Percentiles rank a stretch among this genome's conserved stretches.
Conservation (phyloP, 2,888 invertebrate genomes). For the Fabriciana adippe region DNA sequence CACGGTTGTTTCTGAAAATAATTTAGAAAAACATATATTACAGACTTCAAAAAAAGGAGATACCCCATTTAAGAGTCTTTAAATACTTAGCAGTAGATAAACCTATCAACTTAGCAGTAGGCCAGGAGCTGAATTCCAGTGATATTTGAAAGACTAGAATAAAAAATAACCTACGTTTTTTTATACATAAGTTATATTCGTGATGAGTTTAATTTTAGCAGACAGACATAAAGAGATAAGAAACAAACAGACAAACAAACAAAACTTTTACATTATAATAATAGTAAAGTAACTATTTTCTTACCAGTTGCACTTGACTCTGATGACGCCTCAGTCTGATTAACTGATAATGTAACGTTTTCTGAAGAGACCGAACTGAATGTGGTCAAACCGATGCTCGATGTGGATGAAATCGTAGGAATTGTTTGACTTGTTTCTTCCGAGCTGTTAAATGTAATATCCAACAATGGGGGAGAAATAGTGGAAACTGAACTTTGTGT, state of each 20-base stretch:
- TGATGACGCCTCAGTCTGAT: constrained; percentile 44
- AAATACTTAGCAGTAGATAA: too few relatives aligned
- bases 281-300: not conserved
- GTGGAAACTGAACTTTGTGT: constrained; percentile 52
- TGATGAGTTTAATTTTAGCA: too few relatives aligned
- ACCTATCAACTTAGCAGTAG: too few relatives aligned
- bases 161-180: too few relatives aligned
- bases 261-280: too few relatives aligned
- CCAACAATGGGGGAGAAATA: not conserved
- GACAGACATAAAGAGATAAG: too few relatives aligned
- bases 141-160: too few relatives aligned
- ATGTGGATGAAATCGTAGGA: constrained; percentile 47
- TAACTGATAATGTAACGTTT: constrained; percentile 47
- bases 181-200: too few relatives aligned
- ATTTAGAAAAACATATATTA: not conserved
- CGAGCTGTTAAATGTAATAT: not conserved
- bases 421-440: not conserved
- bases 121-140: too few relatives aligned
- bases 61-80: too few relatives aligned
- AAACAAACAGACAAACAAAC: too few relatives aligned
- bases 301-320: constrained; percentile 9
- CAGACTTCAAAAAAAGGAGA: too few relatives aligned
- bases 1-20: not conserved
- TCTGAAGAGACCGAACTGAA: constrained; percentile 40
- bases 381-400: constrained; percentile 44